Evolutionary conservation across 2,888 invertebrate genomes (phyloP), one percentile per base, ranked within the genome.

Genomic region (Lasiommata megera): DNA sequence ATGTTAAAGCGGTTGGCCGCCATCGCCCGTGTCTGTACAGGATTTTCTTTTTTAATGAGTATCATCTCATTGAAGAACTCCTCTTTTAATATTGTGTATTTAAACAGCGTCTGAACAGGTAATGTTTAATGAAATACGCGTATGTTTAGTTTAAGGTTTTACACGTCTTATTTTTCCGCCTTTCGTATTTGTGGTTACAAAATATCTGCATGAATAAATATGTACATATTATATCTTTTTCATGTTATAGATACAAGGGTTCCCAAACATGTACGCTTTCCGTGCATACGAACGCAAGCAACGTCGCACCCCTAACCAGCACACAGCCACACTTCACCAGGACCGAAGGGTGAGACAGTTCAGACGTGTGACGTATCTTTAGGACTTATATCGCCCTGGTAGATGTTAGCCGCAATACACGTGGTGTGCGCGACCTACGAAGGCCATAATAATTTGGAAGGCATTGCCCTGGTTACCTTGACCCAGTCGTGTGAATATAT

Each of bases 201-300:
- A n/a, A n/a, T n/a, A n/a, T n/a, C n/a, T n/a, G n/a, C n/a, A n/a
- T n/a, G n/a, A n/a, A n/a, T n/a, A n/a, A n/a, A n/a, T n/a, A n/a
- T n/a, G n/a, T n/a, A n/a, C n/a, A n/a, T n/a, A n/a, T n/a, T n/a
- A n/a, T n/a, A n/a, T n/a, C n/a, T n/a, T n/a, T n/a, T n/a, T n/a
- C n/a, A n/a, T 28, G 17, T 46, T 76, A 50, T 84, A 95, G 95
- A 91, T 95, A 7, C 77, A 81, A 11, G 93, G 93, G 7, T 94
- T 95, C 72, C 85, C 92, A 6, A 90, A 95, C 71, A 93, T 94
- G 38, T 96, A 95, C 79, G 79, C 93, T 23, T 93, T 95, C 81
- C 79, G 91, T 55, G 93, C 93, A 70, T 86, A 90, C 65, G 89
- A 92, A 63, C 92, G 90, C 14, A 86, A 85, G 63, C 81, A 93